phyloP scores from a whole-genome alignment of 2,113 vertebrate genomes.

The Isichthys henryi region DNA sequence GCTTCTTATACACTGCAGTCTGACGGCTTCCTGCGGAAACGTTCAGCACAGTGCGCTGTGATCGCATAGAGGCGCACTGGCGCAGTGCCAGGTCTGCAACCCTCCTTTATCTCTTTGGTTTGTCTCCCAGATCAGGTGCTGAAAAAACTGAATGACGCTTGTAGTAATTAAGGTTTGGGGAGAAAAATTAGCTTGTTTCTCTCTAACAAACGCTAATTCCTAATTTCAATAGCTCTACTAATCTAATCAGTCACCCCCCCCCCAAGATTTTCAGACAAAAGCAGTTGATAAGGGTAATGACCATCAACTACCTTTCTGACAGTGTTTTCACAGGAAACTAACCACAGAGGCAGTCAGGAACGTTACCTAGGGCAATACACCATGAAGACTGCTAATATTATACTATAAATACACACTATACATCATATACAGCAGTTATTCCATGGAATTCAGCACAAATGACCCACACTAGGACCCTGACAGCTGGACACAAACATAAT shows the following conservation, averaged over 20 bases:
- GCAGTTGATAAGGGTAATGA: slow-evolving; percentile 23
- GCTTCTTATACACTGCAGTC: not conserved
- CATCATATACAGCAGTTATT: slow-evolving; percentile 26
- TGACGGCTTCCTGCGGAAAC: not conserved
- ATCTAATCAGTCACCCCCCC: not conserved
- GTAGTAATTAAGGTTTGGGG: not conserved
- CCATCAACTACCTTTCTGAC: slow-evolving; percentile 15
- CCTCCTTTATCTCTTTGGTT: not conserved
- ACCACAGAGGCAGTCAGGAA: slow-evolving; percentile 24
- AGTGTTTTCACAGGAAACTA: slow-evolving; percentile 18
- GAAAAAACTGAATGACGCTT: not conserved
- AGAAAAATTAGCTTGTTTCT: not conserved
- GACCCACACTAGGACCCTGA: not conserved
- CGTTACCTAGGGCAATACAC: slow-evolving; percentile 4
- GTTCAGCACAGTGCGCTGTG: not conserved
- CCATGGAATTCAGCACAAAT: not conserved
- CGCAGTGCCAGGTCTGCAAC: not conserved
- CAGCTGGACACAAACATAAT: not conserved
- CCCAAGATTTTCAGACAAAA: not conserved
- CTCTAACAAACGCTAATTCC: not conserved
- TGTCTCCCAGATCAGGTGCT: not conserved
- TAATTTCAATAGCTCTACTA: not conserved
- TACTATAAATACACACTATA: not conserved
- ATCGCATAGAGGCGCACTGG: not conserved
- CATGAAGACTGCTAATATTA: not conserved